Evolutionary conservation across 2,888 invertebrate species (phyloP).

Genomic region (Dolichomitus sp.): DNA sequence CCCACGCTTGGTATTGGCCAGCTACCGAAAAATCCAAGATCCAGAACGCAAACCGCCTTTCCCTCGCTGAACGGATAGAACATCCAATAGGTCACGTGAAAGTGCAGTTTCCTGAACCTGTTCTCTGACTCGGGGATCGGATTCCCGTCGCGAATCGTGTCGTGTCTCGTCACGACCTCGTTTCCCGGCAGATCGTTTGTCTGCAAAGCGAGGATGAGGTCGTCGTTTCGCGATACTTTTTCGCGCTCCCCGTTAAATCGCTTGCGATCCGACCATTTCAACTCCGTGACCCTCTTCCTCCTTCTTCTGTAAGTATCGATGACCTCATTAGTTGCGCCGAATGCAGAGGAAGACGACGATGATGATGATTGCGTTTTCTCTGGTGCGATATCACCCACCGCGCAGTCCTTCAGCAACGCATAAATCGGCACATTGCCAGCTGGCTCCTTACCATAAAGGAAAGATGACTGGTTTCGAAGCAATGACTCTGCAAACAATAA

Average conservation of each 20-base stretch:
- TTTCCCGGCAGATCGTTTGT: conserved; percentile 65
- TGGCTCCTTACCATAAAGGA: conserved; percentile 89
- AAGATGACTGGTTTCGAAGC: conserved; percentile 87
- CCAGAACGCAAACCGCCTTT: conserved; percentile 87
- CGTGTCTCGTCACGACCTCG: conserved; percentile 66
- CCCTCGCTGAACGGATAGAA: conserved; percentile 91
- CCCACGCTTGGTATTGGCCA: conserved; percentile 89
- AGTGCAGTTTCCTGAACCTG: conserved; percentile 83
- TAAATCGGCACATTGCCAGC: conserved; percentile 88
- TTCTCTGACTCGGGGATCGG: conserved; percentile 67
- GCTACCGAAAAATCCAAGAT: conserved; percentile 87
- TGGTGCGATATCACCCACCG: conserved; percentile 14
- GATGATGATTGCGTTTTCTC: conserved; percentile 37
- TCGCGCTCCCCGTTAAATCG: conserved; percentile 22
- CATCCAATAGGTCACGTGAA: conserved; percentile 91
- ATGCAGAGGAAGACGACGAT: conserved; percentile 26
- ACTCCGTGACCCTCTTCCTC: conserved; percentile 50
- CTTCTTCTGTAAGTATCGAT: conserved; percentile 22
- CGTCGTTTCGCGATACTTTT: conserved; percentile 36
- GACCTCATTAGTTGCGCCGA: conserved; percentile 43
- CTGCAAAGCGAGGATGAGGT: conserved; percentile 29
- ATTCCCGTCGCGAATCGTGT: conserved; percentile 68
- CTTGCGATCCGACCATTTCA: conserved; percentile 25
- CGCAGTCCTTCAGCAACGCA: conserved; percentile 88
- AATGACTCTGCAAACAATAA: conserved; percentile 81